Evolutionary conservation across 2,888 invertebrate genomes (phyloP).

Genomic region (Laothoe populi): DNA sequence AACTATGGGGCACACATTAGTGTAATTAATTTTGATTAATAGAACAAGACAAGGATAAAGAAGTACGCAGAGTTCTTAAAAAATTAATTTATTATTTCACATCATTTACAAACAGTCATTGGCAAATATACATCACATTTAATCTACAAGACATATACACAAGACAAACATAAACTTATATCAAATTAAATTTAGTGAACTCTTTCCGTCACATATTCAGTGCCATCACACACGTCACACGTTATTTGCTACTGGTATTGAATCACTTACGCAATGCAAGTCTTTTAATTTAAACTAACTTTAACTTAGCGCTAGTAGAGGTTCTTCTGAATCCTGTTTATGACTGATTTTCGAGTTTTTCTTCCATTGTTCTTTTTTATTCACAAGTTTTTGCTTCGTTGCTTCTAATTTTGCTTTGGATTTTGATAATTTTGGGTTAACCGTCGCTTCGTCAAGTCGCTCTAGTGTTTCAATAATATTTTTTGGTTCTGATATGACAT

Average conservation of each 20-base stretch:
- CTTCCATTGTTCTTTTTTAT: constrained; percentile 79
- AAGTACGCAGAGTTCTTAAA: constrained; percentile 48
- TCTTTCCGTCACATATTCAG: constrained; percentile 55
- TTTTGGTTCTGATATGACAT: constrained; percentile 86
- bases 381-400: constrained; percentile 71
- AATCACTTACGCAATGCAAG: constrained; percentile 75
- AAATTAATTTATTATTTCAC: constrained; percentile 74
- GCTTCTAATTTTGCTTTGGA: constrained; percentile 87
- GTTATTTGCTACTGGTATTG: constrained; percentile 55
- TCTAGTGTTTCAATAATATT: constrained; percentile 93
- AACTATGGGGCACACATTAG: constrained; percentile 23
- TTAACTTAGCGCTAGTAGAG: constrained; percentile 88
- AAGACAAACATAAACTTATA: constrained; percentile 54
- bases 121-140: constrained; percentile 56
- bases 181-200: constrained; percentile 67
- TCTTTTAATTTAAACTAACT: constrained; percentile 71
- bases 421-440: constrained; percentile 81
- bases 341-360: constrained; percentile 65
- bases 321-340: constrained; percentile 85
- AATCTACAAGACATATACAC: constrained; percentile 49
- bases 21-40: constrained; percentile 35
- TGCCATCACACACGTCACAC: constrained; percentile 52
- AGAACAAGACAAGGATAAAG: constrained; percentile 35
- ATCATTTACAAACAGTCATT: constrained; percentile 51
- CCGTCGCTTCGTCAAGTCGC: constrained; percentile 86